Evolutionary conservation across 35 echinoderm and acorn worm genomes (phyloP).

Genomic region (Amphiura filiformis): DNA sequence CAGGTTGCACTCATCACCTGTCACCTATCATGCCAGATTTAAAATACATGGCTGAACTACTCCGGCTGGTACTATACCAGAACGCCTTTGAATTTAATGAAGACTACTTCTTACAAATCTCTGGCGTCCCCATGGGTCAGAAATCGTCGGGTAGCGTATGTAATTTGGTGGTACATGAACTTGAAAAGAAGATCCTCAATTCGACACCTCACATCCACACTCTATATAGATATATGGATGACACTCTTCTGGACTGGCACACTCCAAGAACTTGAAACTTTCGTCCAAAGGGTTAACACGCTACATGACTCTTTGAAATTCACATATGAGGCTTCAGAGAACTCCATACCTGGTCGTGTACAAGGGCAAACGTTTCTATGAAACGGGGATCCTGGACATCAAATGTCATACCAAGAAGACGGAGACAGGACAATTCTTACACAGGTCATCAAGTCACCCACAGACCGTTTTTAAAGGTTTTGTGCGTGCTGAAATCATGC

Average conservation of each 20-base stretch:
- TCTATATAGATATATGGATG: too few species aligned
- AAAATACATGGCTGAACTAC: neutral
- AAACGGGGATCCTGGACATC: neutral
- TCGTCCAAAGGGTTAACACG: neutral
- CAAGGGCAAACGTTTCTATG: neutral
- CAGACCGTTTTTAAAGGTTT: neutral
- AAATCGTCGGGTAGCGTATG: neutral
- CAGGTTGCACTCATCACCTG: too few species aligned
- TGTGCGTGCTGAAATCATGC: neutral
- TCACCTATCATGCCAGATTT: neutral
- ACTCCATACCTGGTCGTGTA: neutral
- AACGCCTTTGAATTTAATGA: neutral
- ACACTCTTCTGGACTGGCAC: neutral
- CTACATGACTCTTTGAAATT: neutral
- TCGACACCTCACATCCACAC: neutral
- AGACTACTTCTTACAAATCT: neutral
- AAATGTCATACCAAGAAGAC: too few species aligned
- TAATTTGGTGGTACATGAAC: neutral
- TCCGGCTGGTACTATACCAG: neutral
- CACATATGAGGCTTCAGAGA: neutral
- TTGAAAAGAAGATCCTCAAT: neutral
- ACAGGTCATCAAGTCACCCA: neutral
- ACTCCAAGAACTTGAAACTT: neutral
- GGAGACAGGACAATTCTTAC: too few species aligned
- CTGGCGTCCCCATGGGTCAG: neutral